Evolutionary conservation across 1,140 invertebrate species (phyloP).

Genomic region (Saccostrea glomerata): DNA sequence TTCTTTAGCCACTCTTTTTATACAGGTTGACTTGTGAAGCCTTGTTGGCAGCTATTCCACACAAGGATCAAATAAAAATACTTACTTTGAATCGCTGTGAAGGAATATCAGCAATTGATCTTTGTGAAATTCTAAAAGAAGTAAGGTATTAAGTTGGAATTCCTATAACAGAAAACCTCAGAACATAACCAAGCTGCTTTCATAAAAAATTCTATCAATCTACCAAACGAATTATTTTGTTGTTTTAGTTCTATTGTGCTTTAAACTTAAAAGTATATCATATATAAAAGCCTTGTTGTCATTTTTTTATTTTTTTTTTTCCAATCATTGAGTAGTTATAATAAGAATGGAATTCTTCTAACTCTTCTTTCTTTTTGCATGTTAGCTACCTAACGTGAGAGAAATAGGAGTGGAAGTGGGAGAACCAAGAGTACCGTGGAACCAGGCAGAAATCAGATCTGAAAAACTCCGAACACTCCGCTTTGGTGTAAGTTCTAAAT

Average conservation of each 20-base stretch:
- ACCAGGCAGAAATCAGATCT: conserved; percentile 9
- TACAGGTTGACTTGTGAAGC: not conserved
- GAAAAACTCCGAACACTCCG: not conserved
- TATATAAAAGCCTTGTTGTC: too few relatives aligned
- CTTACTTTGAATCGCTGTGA: not conserved
- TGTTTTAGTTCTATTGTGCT: not conserved
- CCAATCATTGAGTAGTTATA: too few relatives aligned
- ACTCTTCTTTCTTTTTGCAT: not conserved
- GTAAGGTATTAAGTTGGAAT: not conserved
- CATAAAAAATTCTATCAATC: not conserved
- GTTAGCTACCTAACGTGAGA: not conserved
- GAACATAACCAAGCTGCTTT: not conserved
- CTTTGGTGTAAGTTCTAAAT: not conserved
- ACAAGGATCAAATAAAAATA: not conserved
- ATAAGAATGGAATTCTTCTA: not conserved
- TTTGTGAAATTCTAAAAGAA: not conserved
- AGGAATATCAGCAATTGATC: not conserved
- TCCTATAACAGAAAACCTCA: too few relatives aligned
- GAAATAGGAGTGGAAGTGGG: not conserved
- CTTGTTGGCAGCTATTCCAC: conserved; percentile 16
- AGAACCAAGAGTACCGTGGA: not conserved
- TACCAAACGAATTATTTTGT: not conserved
- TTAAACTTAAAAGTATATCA: not conserved
- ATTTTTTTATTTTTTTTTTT: too few relatives aligned
- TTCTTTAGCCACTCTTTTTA: not conserved